phyloP scores from a whole-genome alignment of 1,140 invertebrate species.

The Protaetia brevitarsis region DNA sequence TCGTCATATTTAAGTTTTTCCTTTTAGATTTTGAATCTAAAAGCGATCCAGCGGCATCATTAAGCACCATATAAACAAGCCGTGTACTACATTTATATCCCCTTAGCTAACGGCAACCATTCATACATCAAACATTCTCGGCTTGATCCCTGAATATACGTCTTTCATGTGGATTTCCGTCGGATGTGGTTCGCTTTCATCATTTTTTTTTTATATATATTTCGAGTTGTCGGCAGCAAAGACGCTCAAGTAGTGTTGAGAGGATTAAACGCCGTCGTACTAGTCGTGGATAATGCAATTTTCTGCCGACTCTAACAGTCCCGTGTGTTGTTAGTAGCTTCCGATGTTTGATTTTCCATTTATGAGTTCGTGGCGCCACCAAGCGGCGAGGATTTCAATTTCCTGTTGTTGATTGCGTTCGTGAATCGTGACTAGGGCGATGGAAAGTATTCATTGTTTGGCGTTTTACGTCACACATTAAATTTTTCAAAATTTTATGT shows the following conservation, averaged over 20 bases:
- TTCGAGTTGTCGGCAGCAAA: not conserved
- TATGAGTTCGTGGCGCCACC: not conserved
- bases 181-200: not conserved
- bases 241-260: not conserved
- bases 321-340: not conserved
- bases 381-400: not conserved
- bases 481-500: not conserved
- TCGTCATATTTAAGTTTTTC: too few relatives aligned
- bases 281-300: not conserved
- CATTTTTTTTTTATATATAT: not conserved
- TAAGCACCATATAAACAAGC: too few relatives aligned
- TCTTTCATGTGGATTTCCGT: not conserved
- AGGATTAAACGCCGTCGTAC: not conserved
- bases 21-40: too few relatives aligned
- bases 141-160: not conserved
- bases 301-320: not conserved
- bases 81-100: too few relatives aligned
- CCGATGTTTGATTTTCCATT: not conserved
- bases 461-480: not conserved
- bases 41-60: too few relatives aligned
- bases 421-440: not conserved
- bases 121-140: not conserved
- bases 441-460: not conserved
- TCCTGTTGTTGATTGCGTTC: constrained; percentile 3
- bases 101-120: not conserved